Evolutionary conservation across 2,888 invertebrate species (phyloP), one percentile per base, ranked within the genome.

Genomic region (Lacanobia wlatinum): DNA sequence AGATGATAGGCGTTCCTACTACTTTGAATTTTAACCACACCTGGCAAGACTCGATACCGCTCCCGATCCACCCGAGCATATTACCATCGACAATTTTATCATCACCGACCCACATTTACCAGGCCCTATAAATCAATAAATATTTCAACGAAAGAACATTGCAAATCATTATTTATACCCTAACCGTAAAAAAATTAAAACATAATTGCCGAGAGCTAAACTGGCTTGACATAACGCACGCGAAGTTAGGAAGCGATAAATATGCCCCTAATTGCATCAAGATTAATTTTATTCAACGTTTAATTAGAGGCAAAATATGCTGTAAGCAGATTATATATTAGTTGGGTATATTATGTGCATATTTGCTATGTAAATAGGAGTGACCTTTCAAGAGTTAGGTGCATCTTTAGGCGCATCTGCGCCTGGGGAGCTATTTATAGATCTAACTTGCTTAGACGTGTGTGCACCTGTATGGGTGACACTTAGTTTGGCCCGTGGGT

Each of bases 341-440:
- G 73, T 40, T 64, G 64, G 53, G 59, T 79, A 75, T 78, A 80
- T 80, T 77, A 80, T 84, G 78, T 86, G 80, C 78, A 85, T 80
- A 80, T 65, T 85, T 73, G 70, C 55, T 76, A 80, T 84, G 86
- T 79, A 82, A 85, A 85, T 84, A 78, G 14, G 68, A 59, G 71
- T 90, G 88, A 91, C 91, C 91, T 92, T 91, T 91, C 82, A 79
- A 80, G 85, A 85, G 87, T 83, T 88, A 86, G 86, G 84, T 82
- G 85, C 80, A 84, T 84, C 84, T 78, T 82, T 82, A 84, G 81
- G 83, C 66, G 84, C 93, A 92, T 92, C 92, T 92, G 92, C 92
- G 81, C 65, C 88, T 92, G 91, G 90, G 81, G 38, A 52, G 62
- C 86, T 91, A 91, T 91, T 90, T 91, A 88, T 90, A 90, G 90